These are phyloP conservation scores for Diceros bicornis DNA, from an alignment of 2,797 vertebrate species.

Conservation along the genomic window DNA sequence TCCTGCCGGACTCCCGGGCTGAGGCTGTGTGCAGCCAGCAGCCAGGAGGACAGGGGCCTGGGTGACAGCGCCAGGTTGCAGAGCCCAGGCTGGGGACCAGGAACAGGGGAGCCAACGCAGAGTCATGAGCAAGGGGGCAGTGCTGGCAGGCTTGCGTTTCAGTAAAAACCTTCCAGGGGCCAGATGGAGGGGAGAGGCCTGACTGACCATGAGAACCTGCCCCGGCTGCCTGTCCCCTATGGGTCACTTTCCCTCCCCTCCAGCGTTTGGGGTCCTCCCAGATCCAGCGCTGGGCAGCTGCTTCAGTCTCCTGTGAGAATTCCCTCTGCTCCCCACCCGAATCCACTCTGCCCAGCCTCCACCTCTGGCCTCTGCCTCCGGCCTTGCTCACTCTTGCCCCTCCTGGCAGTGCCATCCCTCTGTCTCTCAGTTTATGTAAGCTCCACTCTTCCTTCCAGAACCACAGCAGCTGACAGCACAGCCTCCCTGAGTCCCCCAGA, in stretches of 20 bases:
- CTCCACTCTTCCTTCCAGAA: not conserved
- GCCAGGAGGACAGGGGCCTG: too few species aligned
- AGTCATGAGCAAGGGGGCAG: not conserved
- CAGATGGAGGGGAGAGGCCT: not conserved
- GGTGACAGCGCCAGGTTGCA: not conserved
- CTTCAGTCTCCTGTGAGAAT: not conserved
- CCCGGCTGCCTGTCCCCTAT: rapidly evolving
- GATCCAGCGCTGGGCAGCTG: not conserved
- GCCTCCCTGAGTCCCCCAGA: not conserved
- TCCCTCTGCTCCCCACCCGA: not conserved
- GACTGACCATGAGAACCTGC: too few species aligned
- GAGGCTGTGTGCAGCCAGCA: rapidly evolving
- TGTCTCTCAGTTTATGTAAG: not conserved
- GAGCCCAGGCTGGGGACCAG: not conserved
- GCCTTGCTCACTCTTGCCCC: not conserved
- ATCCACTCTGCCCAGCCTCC: not conserved
- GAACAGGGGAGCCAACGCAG: not conserved
- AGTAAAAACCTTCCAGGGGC: rapidly evolving
- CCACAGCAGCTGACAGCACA: not conserved
- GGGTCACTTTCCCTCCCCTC: not conserved
- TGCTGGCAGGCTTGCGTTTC: not conserved
- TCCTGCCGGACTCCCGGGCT: not conserved
- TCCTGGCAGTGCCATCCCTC: too few species aligned
- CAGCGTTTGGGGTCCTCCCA: rapidly evolving
- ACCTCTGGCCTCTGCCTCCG: rapidly evolving